Percentiles rank a stretch among this genome's conserved stretches.
These are phyloP conservation scores for Diadumene lineata DNA, from an alignment of 92 coral and sea anemone genomes.

Conservation along the genomic window DNA sequence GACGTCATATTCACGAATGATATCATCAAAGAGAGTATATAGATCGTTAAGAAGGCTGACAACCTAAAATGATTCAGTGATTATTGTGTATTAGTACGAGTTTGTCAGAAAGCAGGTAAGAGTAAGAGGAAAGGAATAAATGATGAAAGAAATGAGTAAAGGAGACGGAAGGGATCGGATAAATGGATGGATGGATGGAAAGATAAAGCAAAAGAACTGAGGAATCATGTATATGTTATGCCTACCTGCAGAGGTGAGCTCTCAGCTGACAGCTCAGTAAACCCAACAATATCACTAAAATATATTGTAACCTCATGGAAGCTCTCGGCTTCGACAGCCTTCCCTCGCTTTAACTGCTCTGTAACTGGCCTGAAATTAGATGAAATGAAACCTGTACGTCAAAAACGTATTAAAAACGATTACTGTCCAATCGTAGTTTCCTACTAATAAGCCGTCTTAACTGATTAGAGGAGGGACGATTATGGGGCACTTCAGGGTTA, in stretches of 20 bases:
- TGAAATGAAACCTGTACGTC: too few species aligned
- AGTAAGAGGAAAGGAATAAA: too few species aligned
- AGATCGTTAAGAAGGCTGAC: conserved; percentile 83
- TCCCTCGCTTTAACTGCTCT: conserved; percentile 94
- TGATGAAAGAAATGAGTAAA: too few species aligned
- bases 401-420: not conserved
- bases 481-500: too few species aligned
- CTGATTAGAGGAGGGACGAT: too few species aligned
- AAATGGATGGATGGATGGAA: not conserved
- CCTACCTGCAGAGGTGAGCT: conserved; percentile 91
- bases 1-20: conserved; percentile 91
- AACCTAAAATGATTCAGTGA: conserved; percentile 49
- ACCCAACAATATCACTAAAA: conserved; percentile 95
- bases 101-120: not conserved
- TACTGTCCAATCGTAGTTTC: too few species aligned
- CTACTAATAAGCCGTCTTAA: too few species aligned
- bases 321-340: conserved; percentile 95
- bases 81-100: not conserved
- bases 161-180: too few species aligned
- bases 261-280: conserved; percentile 95
- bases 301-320: conserved; percentile 93
- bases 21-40: conserved; percentile 92
- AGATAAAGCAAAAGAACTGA: not conserved
- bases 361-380: conserved; percentile 83
- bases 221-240: not conserved